Evolutionary conservation across 2,797 vertebrate genomes (phyloP).

Genomic region (Neosilurus mollespiculum): DNA sequence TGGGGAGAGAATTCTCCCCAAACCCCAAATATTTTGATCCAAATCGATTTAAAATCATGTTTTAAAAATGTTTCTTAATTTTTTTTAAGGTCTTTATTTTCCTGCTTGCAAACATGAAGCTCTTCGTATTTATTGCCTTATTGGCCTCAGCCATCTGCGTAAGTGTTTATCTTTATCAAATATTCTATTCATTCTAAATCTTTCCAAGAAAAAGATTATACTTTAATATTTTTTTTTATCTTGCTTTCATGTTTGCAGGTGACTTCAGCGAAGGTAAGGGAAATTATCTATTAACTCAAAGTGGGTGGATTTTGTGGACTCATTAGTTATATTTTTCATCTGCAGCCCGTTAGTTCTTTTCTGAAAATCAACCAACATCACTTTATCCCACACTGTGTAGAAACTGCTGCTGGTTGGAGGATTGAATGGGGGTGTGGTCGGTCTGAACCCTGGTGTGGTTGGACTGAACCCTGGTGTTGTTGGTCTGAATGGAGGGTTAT

Average conservation of each 20-base stretch:
- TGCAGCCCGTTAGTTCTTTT: not conserved
- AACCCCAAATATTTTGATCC: not conserved
- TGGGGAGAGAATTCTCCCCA: too few relatives aligned
- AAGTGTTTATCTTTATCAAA: not conserved
- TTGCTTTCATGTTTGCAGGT: conserved; percentile 27
- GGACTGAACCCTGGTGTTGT: conserved; percentile 47
- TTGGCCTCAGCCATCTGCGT: conserved; percentile 36
- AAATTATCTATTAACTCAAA: not conserved
- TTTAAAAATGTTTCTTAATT: not conserved
- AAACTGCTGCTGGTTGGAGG: conserved; percentile 48
- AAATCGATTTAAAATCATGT: not conserved
- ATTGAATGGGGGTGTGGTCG: conserved; percentile 46
- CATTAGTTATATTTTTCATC: not conserved
- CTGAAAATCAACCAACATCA: not conserved
- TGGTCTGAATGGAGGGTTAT: conserved; percentile 44
- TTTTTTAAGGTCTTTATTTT: not conserved
- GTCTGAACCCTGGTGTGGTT: conserved; percentile 8
- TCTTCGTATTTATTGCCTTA: conserved; percentile 12
- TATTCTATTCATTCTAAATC: not conserved
- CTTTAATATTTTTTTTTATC: not conserved
- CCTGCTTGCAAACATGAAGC: conserved; percentile 44
- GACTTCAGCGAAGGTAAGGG: conserved; percentile 47
- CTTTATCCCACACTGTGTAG: conserved; percentile 3
- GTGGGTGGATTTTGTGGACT: not conserved
- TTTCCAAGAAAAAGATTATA: too few relatives aligned